Base-by-base conservation (phyloP, 2,113 vertebrate species). In the Apteryx mantelli region DNA sequence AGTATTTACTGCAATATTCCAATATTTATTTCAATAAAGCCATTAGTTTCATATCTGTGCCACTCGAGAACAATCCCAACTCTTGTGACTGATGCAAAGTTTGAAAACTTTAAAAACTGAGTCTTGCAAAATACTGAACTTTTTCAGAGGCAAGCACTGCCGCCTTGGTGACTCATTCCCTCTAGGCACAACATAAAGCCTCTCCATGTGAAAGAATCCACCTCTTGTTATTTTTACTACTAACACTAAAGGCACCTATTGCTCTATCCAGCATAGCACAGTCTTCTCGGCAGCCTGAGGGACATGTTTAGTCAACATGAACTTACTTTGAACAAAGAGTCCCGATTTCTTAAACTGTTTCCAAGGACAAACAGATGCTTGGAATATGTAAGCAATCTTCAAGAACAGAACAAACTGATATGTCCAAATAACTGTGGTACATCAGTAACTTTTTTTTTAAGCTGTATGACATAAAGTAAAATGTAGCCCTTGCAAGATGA, bases 91-190 rank as follows among this genome's bases (percentile, higher is more conserved):
- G 69, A 24, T 30, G 42, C 5, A 30, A 36, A 70, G 69, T 20
- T 68, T 13, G 46, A 60, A 82, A 71, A 66, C 26, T 81, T 38
- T 38, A 38, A 38, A 38, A 38, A 38, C 36, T 13, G 10, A 79
- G 30, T 26, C 28, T 58, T 74, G 42, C 11, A 12, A 60, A 64
- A 56, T 2, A 0, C 32, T 84, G 53, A 87, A 52, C 17, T 20
- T 75, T 74, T 91, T 56, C 0, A 3, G 44, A 66, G 52, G 40
- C 0, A 7, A 82, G 8, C 0, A 1, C 48, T 79, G 30, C 24
- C 1, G 3, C 28, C 65, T 74, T 40, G 55, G 46, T 94, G 60
- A 46, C 82, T 81, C 88, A 5, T 4, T 84, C 61, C 78, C 34
- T 92, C 30, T 32, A 56, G 48, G 73, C 65, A 66, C 64, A 28